These are phyloP conservation scores for Unio pictorum DNA, from an alignment of 2,888 invertebrate species.

Conservation along the genomic window DNA sequence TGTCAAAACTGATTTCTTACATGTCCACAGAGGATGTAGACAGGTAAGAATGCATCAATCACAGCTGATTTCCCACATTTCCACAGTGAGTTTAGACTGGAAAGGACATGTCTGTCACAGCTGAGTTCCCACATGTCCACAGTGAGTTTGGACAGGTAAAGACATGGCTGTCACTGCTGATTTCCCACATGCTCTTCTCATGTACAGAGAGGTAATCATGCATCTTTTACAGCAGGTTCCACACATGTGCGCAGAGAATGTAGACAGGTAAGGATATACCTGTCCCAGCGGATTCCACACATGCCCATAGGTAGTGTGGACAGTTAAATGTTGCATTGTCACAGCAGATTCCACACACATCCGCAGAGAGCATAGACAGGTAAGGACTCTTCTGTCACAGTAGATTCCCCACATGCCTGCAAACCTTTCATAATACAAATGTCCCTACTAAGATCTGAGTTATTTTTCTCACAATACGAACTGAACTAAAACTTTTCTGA, in stretches of 20 bases:
- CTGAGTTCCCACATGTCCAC: slow-evolving; percentile 79
- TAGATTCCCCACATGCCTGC: slow-evolving; percentile 63
- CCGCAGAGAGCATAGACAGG: no score
- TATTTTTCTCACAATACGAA: no score
- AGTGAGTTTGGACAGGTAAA: slow-evolving; percentile 84
- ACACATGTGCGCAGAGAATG: slow-evolving; percentile 82
- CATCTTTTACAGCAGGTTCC: slow-evolving; percentile 83
- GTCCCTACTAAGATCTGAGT: no score
- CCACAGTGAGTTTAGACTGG: slow-evolving; percentile 79
- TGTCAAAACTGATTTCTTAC: slow-evolving; percentile 80
- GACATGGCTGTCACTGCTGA: slow-evolving; percentile 82
- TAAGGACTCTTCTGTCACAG: no score
- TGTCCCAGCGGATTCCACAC: slow-evolving; percentile 80
- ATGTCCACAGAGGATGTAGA: slow-evolving; percentile 84
- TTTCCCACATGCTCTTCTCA: slow-evolving; percentile 65
- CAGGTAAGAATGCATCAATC: slow-evolving; percentile 74
- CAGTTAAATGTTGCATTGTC: slow-evolving; percentile 73
- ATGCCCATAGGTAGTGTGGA: slow-evolving; percentile 84
- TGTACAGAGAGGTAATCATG: slow-evolving; percentile 81
- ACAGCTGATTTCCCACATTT: no score
- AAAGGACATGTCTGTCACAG: slow-evolving; percentile 83
- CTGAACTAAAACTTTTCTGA: no score
- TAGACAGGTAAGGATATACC: slow-evolving; percentile 82
- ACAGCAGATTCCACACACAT: no score
- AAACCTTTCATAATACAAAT: no score